Base-by-base conservation (phyloP, 2,888 invertebrate genomes). In the Archips crataeganus region DNA sequence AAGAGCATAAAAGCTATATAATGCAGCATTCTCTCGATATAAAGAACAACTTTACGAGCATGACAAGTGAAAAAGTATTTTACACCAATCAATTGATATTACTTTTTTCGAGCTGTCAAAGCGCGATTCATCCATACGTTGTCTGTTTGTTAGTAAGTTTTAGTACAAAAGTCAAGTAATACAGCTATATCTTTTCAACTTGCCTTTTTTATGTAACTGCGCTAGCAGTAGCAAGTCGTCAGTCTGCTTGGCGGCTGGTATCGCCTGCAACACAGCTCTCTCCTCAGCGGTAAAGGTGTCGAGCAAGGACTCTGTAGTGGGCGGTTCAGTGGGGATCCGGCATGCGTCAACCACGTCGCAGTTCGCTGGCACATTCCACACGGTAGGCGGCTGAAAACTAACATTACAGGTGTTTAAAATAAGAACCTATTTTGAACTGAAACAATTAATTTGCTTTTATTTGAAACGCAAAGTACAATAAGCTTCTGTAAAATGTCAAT, bases 181-280 rank as follows among this genome's bases (percentile, higher is more conserved):
- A 45, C 45, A 45, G 34, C 10, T 60, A 60, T 13, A 60, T 11
- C 9, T 2, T 13, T 39, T n/a, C 11, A 59, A 6, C 61, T 62
- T 72, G 93, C 94, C 94, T 87, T 95, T 96, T 74, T 96, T 94
- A 77, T 96, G 96, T 42, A 96, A 85, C 79, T 95, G 95, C 1
- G 96, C 96, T 82, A 98, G 95, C 42, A 98, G 89, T 77, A 96
- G 94, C 64, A 98, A 90, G 87, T 98, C 98, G 76, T 98, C 97
- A 0, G 96, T 95, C 85, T 97, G 96, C 71, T 95, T 95, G 0
- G 97, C 95, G n/a, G 98, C 97, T 8, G 97, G 97, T 74, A 97
- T 95, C 80, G 95, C 95, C 68, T 96, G 94, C 10, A 98, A 95
- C 0, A 96, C 96, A 34, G 95, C 94, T 1, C 96, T 94, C 86